These are phyloP conservation scores for Aricia artaxerxes DNA, from an alignment of 2,888 invertebrate species.

Conservation along the genomic window DNA sequence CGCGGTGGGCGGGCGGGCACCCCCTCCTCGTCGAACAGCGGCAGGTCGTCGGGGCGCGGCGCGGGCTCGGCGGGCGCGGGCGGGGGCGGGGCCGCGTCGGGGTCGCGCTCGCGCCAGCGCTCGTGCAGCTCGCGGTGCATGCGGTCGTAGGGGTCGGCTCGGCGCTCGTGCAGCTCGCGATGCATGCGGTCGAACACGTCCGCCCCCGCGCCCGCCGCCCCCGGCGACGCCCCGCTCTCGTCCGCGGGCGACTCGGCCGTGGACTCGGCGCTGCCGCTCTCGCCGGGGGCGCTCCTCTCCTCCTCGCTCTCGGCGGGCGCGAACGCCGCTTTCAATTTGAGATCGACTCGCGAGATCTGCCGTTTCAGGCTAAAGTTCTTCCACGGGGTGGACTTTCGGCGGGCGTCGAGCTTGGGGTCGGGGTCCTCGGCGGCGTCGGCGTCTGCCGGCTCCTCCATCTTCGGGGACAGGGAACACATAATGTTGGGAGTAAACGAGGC, in stretches of 20 bases:
- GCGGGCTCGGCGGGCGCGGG: slow-evolving; percentile 48
- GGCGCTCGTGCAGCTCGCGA: slow-evolving; percentile 61
- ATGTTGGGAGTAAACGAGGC: slow-evolving; percentile 55
- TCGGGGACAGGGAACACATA: slow-evolving; percentile 61
- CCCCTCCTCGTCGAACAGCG: slow-evolving; percentile 71
- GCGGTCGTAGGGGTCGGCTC: slow-evolving; percentile 64
- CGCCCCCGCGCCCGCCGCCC: slow-evolving; percentile 63
- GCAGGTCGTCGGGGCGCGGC: slow-evolving; percentile 83
- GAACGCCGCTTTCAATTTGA: slow-evolving; percentile 86
- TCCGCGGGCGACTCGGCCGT: slow-evolving; percentile 49
- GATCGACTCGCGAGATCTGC: slow-evolving; percentile 89
- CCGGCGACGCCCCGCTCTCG: slow-evolving; percentile 55
- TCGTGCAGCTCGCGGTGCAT: slow-evolving; percentile 73
- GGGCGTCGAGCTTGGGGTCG: slow-evolving; percentile 63
- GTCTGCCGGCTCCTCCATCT: slow-evolving; percentile 62
- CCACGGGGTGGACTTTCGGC: slow-evolving; percentile 86
- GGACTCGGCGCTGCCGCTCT: slow-evolving; percentile 51
- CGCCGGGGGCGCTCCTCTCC: slow-evolving; percentile 62
- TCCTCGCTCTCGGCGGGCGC: slow-evolving; percentile 66
- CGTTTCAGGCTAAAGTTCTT: slow-evolving; percentile 90
- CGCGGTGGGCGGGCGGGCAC: slow-evolving; percentile 71
- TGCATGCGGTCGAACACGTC: slow-evolving; percentile 71
- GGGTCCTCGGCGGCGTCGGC: slow-evolving; percentile 54
- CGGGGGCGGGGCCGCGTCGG: slow-evolving; percentile 49
- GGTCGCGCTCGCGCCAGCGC: slow-evolving; percentile 66